These are phyloP conservation scores for Lepus europaeus DNA, from an alignment of 2,113 vertebrate genomes.

Conservation along the genomic window DNA sequence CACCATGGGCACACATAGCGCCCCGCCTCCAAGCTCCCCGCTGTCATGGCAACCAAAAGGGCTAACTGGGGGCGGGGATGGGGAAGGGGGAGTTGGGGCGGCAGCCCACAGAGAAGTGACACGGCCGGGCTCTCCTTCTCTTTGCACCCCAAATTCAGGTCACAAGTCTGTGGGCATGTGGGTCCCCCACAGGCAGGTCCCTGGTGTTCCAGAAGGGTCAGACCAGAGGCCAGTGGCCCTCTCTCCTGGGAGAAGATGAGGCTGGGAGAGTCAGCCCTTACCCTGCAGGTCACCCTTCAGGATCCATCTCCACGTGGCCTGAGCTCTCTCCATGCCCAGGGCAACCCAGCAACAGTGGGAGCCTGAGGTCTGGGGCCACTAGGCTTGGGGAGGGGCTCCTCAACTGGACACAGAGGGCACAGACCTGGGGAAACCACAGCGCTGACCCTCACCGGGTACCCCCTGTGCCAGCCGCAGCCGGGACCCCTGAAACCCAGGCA, in stretches of 20 bases:
- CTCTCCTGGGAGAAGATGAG: background rate
- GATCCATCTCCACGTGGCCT: background rate
- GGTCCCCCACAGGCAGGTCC: background rate
- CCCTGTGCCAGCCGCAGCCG: background rate
- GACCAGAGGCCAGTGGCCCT: background rate
- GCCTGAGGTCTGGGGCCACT: background rate
- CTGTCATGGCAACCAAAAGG: constrained; percentile 66
- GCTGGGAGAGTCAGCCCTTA: too few species aligned
- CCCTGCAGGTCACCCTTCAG: background rate
- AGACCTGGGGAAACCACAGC: background rate
- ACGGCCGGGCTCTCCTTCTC: background rate
- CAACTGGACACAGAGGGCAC: background rate
- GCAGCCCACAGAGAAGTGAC: background rate
- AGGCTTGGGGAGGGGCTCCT: background rate
- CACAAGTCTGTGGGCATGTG: background rate
- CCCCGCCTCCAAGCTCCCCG: constrained; percentile 36
- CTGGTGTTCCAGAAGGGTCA: background rate
- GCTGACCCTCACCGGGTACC: too few species aligned
- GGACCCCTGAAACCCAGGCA: background rate
- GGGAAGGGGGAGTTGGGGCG: background rate
- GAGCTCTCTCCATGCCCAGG: background rate
- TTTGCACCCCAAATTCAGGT: background rate
- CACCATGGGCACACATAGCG: background rate
- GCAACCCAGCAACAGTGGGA: background rate
- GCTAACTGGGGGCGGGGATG: background rate